Base-by-base conservation (phyloP, 2,888 invertebrate genomes). In the Campaea margaritaria region DNA sequence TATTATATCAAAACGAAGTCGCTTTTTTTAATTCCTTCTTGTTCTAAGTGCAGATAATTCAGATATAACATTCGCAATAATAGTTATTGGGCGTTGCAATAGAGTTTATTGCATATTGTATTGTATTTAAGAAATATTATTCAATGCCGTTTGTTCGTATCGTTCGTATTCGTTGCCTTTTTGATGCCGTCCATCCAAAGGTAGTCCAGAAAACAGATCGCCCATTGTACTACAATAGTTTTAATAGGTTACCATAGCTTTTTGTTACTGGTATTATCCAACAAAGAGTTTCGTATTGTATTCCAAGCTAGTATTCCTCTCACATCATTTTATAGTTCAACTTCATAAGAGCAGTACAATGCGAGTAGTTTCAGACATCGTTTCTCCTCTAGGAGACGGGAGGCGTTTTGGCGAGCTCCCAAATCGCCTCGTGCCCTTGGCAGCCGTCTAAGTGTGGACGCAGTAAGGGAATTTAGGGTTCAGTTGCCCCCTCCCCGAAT, bases 381-480 rank as follows among this genome's bases (percentile, higher is more conserved):
- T 63, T 71, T 67, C 59, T 66, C 59, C 55, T 67, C 59, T 55
- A 54, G 51, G 60, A 56, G 54, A 52, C 52, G 67, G 59, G 44
- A 70, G 65, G 61, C 54, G 64, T 73, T 21, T 21, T 85, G 83
- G 83, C 82, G 52, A 52, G 62, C 64, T 68, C 81, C 84, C 86
- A 85, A 85, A 81, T 81, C 72, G 74, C 61, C 69, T 69, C 64
- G 64, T 76, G 79, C 67, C 79, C 79, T 79, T 80, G 82, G 78
- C 83, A 83, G 75, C 70, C 41, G 41, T 15, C 49, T 44, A 2
- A 34, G 21, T 41, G n/a, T 44, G 41, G 50, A 27, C 44, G 59
- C 39, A 59, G 14, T 39, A 8, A 54, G 27, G 47, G 27, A 10
- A 41, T 64, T 72, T 68, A 73, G 48, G 53, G 47, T 9, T 36